Conservation (phyloP, 2,888 invertebrate species). For the Cataglyphis livida region DNA sequence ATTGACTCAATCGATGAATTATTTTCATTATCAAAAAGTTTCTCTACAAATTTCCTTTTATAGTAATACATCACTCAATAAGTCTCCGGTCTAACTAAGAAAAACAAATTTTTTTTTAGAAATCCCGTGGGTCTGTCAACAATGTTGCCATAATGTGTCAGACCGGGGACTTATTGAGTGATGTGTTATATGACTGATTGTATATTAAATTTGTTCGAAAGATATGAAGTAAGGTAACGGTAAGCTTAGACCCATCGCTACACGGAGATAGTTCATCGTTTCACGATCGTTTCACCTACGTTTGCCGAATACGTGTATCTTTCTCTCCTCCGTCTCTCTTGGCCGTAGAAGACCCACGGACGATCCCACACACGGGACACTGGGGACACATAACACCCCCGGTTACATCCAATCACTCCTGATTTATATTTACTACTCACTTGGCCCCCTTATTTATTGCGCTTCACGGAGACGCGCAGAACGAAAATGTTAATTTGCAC, state of each 20-base stretch:
- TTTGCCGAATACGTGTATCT: slow-evolving; percentile 36
- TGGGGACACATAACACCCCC: slow-evolving; percentile 86
- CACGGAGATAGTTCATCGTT: slow-evolving; percentile 66
- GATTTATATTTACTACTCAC: slow-evolving; percentile 86
- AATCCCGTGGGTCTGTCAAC: too few species aligned
- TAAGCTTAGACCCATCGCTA: slow-evolving; percentile 27
- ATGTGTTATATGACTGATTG: background rate
- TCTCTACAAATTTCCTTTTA: background rate
- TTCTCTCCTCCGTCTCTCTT: slow-evolving; percentile 36
- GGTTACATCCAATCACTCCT: slow-evolving; percentile 86
- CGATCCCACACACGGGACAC: slow-evolving; percentile 85
- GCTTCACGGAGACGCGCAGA: slow-evolving; percentile 81
- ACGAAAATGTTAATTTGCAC: slow-evolving; percentile 84
- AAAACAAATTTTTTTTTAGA: too few species aligned
- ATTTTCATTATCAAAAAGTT: background rate
- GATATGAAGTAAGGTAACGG: slow-evolving; percentile 18
- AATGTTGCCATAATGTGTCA: too few species aligned
- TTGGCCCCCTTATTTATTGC: slow-evolving; percentile 85
- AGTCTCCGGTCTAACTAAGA: too few species aligned
- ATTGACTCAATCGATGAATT: background rate
- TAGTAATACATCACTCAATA: too few species aligned
- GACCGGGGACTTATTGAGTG: too few species aligned
- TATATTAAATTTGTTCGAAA: slow-evolving; percentile 10
- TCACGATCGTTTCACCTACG: slow-evolving; percentile 60
- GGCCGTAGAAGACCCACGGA: slow-evolving; percentile 76